A percentile compares a stretch with the other conserved stretches of the same genome.
Conservation (phyloP, 1,140 invertebrate genomes). For the Achroia grisella region DNA sequence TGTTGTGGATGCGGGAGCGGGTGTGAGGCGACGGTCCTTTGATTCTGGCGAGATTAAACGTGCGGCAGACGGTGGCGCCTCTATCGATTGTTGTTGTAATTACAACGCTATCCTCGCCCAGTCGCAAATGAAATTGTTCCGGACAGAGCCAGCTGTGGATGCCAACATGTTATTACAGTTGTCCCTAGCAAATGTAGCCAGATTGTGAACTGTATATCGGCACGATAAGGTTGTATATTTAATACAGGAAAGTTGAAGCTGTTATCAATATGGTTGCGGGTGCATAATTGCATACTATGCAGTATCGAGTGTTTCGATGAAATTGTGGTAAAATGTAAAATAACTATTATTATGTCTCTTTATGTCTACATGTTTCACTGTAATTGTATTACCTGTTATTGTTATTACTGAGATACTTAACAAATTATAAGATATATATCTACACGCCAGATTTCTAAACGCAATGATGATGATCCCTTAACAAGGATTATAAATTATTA, state of each 20-base stretch:
- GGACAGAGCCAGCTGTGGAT: slow-evolving; percentile 63
- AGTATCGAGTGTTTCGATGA: slow-evolving; percentile 19
- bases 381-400: too few relatives aligned
- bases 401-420: too few relatives aligned
- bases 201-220: slow-evolving; percentile 30
- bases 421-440: too few relatives aligned
- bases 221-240: slow-evolving; percentile 5
- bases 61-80: slow-evolving; percentile 72
- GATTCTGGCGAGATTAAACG: slow-evolving; percentile 72
- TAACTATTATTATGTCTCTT: background rate
- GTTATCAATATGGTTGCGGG: slow-evolving; percentile 6
- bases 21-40: slow-evolving; percentile 70
- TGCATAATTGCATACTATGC: slow-evolving; percentile 18
- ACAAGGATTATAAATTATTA: too few relatives aligned
- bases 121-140: slow-evolving; percentile 73
- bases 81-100: slow-evolving; percentile 73
- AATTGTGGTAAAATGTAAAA: slow-evolving; percentile 15
- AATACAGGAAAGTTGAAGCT: background rate
- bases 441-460: too few relatives aligned
- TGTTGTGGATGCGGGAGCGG: slow-evolving; percentile 43
- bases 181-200: slow-evolving; percentile 21
- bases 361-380: background rate
- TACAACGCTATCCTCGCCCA: slow-evolving; percentile 71
- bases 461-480: too few relatives aligned
- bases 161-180: slow-evolving; percentile 57